phyloP scores from a whole-genome alignment of 2,888 invertebrate genomes.

The Cataglyphis albicans region DNA sequence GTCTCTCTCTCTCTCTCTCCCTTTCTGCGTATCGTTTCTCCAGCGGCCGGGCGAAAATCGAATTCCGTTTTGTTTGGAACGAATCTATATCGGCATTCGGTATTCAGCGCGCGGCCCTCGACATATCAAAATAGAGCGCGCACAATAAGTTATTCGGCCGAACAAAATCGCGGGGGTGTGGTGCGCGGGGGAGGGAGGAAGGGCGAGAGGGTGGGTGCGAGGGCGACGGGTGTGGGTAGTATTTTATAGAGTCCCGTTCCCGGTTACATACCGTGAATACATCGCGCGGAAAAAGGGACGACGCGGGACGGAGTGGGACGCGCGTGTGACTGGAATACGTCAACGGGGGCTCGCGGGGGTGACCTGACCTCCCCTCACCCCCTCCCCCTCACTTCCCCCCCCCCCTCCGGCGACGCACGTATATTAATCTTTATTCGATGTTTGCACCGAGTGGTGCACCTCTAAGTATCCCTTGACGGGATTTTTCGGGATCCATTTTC shows the following conservation, averaged over 20 bases:
- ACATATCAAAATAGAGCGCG: conserved; percentile 84
- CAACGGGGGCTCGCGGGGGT: conserved; percentile 66
- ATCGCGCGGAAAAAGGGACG: conserved; percentile 77
- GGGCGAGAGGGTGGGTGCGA: neutral
- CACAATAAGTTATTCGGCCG: conserved; percentile 85
- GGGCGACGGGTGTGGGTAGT: conserved; percentile 77
- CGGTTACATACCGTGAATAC: conserved; percentile 85
- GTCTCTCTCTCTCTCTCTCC: conserved; percentile 27
- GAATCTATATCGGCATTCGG: conserved; percentile 79
- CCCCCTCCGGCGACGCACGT: conserved; percentile 57
- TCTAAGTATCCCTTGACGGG: conserved; percentile 42
- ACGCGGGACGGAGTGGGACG: conserved; percentile 51
- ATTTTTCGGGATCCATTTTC: neutral
- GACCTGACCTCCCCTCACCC: conserved; percentile 31
- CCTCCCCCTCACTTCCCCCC: neutral
- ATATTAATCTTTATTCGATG: conserved; percentile 67
- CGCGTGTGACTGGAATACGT: conserved; percentile 84
- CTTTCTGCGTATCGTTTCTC: conserved; percentile 62
- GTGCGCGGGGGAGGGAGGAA: neutral
- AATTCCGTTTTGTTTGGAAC: conserved; percentile 83
- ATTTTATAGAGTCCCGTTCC: conserved; percentile 85
- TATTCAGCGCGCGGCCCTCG: conserved; percentile 79
- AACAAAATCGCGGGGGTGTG: conserved; percentile 79
- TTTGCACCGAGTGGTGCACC: conserved; percentile 57
- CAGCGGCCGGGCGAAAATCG: conserved; percentile 71